phyloP scores from a whole-genome alignment of 2,888 invertebrate genomes.

The Phortica okadai region DNA sequence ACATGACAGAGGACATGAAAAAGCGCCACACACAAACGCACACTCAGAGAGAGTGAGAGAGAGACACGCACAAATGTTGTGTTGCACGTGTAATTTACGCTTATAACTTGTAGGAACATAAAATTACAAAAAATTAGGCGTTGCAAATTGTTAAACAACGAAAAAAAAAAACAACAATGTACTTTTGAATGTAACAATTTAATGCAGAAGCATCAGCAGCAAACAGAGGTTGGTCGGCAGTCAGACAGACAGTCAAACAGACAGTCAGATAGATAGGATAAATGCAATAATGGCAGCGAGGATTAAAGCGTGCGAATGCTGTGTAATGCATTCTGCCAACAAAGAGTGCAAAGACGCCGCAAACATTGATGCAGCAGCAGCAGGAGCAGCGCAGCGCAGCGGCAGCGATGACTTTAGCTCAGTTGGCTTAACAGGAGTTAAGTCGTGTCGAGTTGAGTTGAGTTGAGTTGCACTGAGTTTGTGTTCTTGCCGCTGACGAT shows the following conservation, averaged over 20 bases:
- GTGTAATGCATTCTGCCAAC: background rate
- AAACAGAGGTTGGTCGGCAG: background rate
- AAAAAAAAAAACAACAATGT: conserved; percentile 18
- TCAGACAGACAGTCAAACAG: conserved; percentile 8
- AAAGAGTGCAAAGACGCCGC: background rate
- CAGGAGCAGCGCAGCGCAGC: background rate
- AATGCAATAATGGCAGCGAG: conserved; percentile 19
- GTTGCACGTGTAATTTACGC: conserved; percentile 5
- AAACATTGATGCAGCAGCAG: background rate
- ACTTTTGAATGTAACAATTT: conserved; percentile 32
- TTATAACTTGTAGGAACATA: conserved; percentile 20
- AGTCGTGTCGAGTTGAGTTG: background rate
- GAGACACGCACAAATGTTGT: background rate
- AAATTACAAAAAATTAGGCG: conserved; percentile 37
- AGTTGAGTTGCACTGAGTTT: background rate
- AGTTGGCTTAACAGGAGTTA: no score
- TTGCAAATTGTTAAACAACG: conserved; percentile 37
- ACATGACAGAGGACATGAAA: conserved; percentile 33
- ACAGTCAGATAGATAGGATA: conserved; percentile 14
- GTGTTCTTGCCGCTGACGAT: conserved; percentile 14
- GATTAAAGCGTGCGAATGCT: conserved; percentile 4
- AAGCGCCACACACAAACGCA: conserved; percentile 14
- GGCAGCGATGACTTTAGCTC: background rate
- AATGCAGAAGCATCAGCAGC: background rate
- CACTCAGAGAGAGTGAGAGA: background rate